Base-by-base conservation (phyloP, 2,113 vertebrate species). In the Trochalopteron elliotii region DNA sequence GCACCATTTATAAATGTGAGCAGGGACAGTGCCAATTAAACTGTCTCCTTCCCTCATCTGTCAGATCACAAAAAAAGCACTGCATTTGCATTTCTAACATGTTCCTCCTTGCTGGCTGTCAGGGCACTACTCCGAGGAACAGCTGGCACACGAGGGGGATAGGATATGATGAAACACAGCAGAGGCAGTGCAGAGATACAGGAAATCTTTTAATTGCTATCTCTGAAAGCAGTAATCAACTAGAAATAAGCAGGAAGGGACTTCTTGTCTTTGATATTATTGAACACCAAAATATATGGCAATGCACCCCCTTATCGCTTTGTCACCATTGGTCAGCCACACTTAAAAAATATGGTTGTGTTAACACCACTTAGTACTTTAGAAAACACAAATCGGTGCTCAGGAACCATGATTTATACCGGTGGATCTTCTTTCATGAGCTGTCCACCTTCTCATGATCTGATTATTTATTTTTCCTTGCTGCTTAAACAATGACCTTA, bases 161-260 rank as follows among this genome's bases (percentile, higher is more conserved):
- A 87, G 94, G 92, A 87, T 96, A 95, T 61, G 72, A 96, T 89
- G 72, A 90, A 92, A 95, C 67, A 64, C 70, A 97, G 89, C 47
- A 94, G 57, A 44, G 83, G 84, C 79, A 80, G 70, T 33, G 25
- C 47, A 82, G 49, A 91, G 68, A 77, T 83, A 92, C 89, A 97
- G 94, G 85, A 97, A 96, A 96, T 90, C 79, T 92, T 92, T 83
- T 87, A 55, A 94, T 89, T 94, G 40, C 82, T 96, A 65, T 93
- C 83, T 94, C n/a, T 61, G 75, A 82, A 97, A 94, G 72, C 98
- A 77, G 96, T 87, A 96, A 97, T 89, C 84, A 96, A 90, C 52
- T 79, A 90, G 78, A 97, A 97, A 82, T 60, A 90, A 89, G 93
- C 45, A 97, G 37, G 87, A 97, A 97, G 93, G 82, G 13, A 85